Conservation (phyloP, 1,140 invertebrate genomes). For the Caenorhabditis latens region DNA sequence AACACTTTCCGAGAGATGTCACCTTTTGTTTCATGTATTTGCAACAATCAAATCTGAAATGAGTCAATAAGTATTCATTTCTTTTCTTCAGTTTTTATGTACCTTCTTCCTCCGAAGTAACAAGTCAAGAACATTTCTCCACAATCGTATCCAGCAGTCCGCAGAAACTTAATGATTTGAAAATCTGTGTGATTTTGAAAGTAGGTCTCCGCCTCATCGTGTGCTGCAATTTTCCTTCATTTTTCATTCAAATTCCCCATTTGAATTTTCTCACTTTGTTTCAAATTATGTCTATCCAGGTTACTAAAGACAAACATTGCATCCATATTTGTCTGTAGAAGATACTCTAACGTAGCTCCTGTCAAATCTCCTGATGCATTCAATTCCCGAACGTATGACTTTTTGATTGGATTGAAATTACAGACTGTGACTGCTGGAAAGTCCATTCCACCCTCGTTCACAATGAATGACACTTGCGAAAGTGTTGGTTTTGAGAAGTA, state of each 20-base stretch:
- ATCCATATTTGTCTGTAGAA: constrained; percentile 60
- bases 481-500: constrained; percentile 56
- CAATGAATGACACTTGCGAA: constrained; percentile 58
- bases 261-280: background rate
- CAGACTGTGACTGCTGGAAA: constrained; percentile 61
- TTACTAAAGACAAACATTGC: constrained; percentile 53
- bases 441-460: constrained; percentile 56
- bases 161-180: constrained; percentile 19
- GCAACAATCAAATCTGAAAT: constrained; percentile 57
- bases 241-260: background rate
- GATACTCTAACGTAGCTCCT: constrained; percentile 32
- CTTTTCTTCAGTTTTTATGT: background rate
- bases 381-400: constrained; percentile 54
- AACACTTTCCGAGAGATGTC: constrained; percentile 57
- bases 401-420: constrained; percentile 62
- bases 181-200: constrained; percentile 53
- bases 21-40: constrained; percentile 50
- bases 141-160: constrained; percentile 54
- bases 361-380: constrained; percentile 58
- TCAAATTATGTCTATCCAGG: constrained; percentile 45
- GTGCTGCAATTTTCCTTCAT: background rate
- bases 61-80: background rate
- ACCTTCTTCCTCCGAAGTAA: constrained; percentile 56
- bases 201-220: constrained; percentile 40
- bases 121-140: constrained; percentile 59